Evolutionary conservation across 2,113 vertebrate species (phyloP), one percentile per base, ranked within the genome.

Genomic region (Axis porcinus): DNA sequence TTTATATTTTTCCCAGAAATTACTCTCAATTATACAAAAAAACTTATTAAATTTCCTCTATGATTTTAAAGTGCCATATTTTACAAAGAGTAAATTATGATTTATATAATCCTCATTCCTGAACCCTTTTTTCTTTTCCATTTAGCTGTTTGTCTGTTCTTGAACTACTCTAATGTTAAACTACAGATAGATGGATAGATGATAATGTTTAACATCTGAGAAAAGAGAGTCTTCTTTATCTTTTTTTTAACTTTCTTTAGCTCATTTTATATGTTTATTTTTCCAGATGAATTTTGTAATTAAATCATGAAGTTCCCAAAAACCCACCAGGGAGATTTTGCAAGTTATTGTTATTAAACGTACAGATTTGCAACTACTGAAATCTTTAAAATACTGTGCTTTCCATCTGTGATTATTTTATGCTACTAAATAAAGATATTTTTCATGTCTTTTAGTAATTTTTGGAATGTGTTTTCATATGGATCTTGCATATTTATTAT

Each of bases 1-100:
- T 95, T 87, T 70, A 58, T 86, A n/a, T 67, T 81, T 93, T 79
- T 47, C 33, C 43, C 28, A 62, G 91, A 97, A 89, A 64, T 87
- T 81, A 84, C 10, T 70, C 19, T 79, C 13, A 62, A n/a, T 93
- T 95, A 83, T 87, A 90, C 19, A 55, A 55, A 96, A 78, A 21
- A 7, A 83, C 55, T 78, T 64, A 43, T 5, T 55, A 79, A 54
- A 12, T 90, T 97, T 93, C 11, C 10, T 89, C 16, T 89, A 21
- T 54, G 40, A 84, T 67, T 84, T 91, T 40, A 74, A 92, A 88
- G 50, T 84, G 10, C 1, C 30, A 87, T 55, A 23, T 89, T 83
- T 88, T 67, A n/a, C 86, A 93, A 87, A 84, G 30, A 93, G 40
- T 43, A 91, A 74, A 27, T 45, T 93, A 40, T 87, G 50, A 95